Conservation (phyloP, 2,888 invertebrate genomes). For the Stenoptilia bipunctidactyla region DNA sequence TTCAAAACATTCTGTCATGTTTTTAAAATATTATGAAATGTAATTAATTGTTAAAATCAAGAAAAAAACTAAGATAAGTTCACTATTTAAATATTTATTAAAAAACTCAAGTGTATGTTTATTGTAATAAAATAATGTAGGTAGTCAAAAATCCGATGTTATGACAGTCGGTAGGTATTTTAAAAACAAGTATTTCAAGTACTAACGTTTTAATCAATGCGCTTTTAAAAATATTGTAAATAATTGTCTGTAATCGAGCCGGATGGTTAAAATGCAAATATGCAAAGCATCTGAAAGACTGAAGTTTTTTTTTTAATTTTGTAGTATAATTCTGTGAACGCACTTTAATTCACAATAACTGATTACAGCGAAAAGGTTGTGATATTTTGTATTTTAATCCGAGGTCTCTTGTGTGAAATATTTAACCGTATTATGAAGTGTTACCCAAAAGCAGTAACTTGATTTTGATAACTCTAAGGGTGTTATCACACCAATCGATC, state of each 20-base stretch:
- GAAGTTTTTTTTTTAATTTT: constrained; percentile 43
- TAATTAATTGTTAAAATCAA: too few species aligned
- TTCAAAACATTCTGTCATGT: constrained; percentile 27
- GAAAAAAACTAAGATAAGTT: too few species aligned
- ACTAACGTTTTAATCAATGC: constrained; percentile 9
- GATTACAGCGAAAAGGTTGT: constrained; percentile 36
- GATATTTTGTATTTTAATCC: constrained; percentile 27
- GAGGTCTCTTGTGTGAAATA: too few species aligned
- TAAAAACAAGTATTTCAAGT: constrained; percentile 26
- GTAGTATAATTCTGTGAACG: constrained; percentile 47
- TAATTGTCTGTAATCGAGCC: neutral
- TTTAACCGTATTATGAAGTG: too few species aligned
- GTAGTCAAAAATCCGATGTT: constrained; percentile 33
- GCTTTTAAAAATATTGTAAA: neutral
- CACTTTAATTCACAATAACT: constrained; percentile 47
- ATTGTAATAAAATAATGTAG: too few species aligned
- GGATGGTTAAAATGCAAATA: too few species aligned
- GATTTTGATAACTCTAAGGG: too few species aligned
- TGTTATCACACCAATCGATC: too few species aligned
- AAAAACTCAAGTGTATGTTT: constrained; percentile 35
- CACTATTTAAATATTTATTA: constrained; percentile 39
- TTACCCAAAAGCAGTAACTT: too few species aligned
- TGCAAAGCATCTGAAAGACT: constrained; percentile 62
- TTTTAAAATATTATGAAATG: constrained; percentile 13
- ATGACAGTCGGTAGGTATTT: constrained; percentile 32